A percentile compares a stretch with the other conserved stretches of the same genome.
Conservation (phyloP, 1,140 invertebrate species). For the Meloidogyne floridensis region DNA sequence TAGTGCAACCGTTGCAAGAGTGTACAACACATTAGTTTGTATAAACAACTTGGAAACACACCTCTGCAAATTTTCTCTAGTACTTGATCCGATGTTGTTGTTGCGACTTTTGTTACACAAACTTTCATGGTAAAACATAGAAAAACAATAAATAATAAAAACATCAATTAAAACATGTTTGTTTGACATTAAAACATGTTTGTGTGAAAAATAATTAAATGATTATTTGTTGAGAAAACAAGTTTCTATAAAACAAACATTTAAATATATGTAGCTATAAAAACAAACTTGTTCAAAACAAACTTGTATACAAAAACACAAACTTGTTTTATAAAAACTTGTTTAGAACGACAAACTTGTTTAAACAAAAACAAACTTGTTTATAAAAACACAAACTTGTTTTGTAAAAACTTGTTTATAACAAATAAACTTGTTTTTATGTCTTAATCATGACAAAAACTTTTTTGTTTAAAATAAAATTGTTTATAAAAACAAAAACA, state of each 20-base stretch:
- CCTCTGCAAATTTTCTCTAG: constrained; percentile 63
- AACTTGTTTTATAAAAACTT: too few relatives aligned
- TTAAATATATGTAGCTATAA: too few relatives aligned
- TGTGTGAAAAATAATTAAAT: too few relatives aligned
- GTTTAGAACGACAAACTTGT: neutral
- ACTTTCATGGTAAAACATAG: constrained; percentile 46
- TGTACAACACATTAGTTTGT: constrained; percentile 23
- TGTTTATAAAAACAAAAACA: neutral
- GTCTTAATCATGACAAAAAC: too few relatives aligned
- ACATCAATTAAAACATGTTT: too few relatives aligned
- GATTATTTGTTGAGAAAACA: too few relatives aligned
- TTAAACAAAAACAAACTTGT: neutral
- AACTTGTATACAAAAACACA: neutral
- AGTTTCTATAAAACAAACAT: too few relatives aligned
- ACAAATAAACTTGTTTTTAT: too few relatives aligned
- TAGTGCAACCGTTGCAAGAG: constrained; percentile 19
- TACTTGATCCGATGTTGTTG: constrained; percentile 62
- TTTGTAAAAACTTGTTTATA: too few relatives aligned
- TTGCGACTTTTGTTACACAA: constrained; percentile 61
- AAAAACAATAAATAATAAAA: neutral
- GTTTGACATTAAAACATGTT: too few relatives aligned
- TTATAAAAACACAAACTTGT: too few relatives aligned
- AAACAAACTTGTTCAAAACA: neutral
- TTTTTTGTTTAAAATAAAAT: too few relatives aligned
- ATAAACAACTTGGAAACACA: constrained; percentile 59